These are phyloP conservation scores for Colletes collaris DNA, from an alignment of 2,888 invertebrate species.

Conservation along the genomic window DNA sequence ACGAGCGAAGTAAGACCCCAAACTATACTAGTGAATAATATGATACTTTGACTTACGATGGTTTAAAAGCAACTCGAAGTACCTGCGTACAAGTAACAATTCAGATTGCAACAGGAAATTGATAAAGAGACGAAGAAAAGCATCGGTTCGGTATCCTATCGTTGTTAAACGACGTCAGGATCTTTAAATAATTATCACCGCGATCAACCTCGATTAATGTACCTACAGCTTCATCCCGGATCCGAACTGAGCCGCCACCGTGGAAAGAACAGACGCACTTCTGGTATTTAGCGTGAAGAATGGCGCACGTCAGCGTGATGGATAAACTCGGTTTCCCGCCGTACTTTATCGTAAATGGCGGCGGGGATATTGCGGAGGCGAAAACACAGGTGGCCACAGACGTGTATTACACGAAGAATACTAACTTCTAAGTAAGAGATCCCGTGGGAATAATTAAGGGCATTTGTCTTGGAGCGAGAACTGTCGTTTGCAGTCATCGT, in stretches of 20 bases:
- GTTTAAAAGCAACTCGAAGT: too few relatives aligned
- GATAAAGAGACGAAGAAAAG: conserved; percentile 4
- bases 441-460: conserved; percentile 66
- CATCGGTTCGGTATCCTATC: conserved; percentile 16
- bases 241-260: conserved; percentile 46
- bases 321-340: conserved; percentile 73
- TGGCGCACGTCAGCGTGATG: conserved; percentile 74
- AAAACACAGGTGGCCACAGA: conserved; percentile 64
- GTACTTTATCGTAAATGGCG: conserved; percentile 69
- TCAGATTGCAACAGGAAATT: background rate
- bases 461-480: conserved; percentile 53
- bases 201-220: conserved; percentile 47
- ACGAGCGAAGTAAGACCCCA: too few relatives aligned
- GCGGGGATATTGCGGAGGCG: conserved; percentile 60
- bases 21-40: too few relatives aligned
- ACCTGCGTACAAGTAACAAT: too few relatives aligned
- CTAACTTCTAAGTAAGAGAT: conserved; percentile 57
- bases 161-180: conserved; percentile 6
- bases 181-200: conserved; percentile 62
- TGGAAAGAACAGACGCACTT: conserved; percentile 71
- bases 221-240: conserved; percentile 62
- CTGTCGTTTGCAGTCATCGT: conserved; percentile 19
- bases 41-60: too few relatives aligned
- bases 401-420: conserved; percentile 46
- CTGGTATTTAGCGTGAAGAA: conserved; percentile 76